Conservation (phyloP, 2,797 vertebrate genomes). For the Falco berigora region DNA sequence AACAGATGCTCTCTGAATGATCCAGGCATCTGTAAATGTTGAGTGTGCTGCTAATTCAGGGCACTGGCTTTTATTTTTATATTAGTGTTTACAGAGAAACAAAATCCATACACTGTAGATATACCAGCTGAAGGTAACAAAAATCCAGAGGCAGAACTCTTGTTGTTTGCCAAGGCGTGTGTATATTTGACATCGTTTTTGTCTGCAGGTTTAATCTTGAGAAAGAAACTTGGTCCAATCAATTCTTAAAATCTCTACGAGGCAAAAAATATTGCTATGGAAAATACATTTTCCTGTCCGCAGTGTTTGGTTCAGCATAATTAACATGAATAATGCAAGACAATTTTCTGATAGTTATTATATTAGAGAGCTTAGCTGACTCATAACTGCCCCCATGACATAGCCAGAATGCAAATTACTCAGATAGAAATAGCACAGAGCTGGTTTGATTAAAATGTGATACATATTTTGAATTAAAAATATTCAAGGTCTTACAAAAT, state of each 20-base stretch:
- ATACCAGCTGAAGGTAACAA: background rate
- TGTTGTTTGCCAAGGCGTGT: background rate
- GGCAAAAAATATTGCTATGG: constrained; percentile 55
- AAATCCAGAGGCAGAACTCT: background rate
- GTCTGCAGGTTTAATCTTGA: constrained; percentile 32
- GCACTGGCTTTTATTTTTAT: background rate
- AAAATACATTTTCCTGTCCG: constrained; percentile 64
- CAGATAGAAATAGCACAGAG: constrained; percentile 25
- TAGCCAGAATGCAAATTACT: constrained; percentile 69
- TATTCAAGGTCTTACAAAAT: constrained; percentile 59
- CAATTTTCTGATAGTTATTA: constrained; percentile 74
- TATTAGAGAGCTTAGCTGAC: constrained; percentile 69
- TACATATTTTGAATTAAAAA: constrained; percentile 63
- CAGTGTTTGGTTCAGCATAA: constrained; percentile 71
- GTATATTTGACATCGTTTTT: background rate
- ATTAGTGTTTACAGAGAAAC: background rate
- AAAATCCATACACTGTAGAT: background rate
- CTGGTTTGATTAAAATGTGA: constrained; percentile 71
- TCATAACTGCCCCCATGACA: constrained; percentile 67
- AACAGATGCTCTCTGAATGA: background rate
- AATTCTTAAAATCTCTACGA: constrained; percentile 58
- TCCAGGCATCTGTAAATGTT: background rate
- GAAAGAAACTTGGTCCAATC: constrained; percentile 35
- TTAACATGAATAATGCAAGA: constrained; percentile 77
- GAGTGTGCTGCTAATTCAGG: background rate